These are phyloP conservation scores for Ephestia elutella DNA, from an alignment of 1,140 invertebrate genomes.

Conservation along the genomic window DNA sequence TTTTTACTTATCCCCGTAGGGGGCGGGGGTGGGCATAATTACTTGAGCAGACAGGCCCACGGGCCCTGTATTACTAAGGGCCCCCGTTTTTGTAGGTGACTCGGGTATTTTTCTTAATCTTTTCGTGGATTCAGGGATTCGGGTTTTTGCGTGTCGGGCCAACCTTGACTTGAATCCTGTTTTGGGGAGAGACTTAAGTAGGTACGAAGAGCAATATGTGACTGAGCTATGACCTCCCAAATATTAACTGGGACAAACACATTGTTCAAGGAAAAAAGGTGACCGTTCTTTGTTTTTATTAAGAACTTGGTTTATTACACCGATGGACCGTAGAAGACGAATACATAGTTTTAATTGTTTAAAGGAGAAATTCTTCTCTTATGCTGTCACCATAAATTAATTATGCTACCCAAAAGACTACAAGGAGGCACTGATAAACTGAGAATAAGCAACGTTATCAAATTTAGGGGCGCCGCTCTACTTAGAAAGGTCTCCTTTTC, in stretches of 20 bases:
- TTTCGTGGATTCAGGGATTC: slow-evolving; percentile 3
- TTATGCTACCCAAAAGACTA: not conserved
- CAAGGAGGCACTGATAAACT: not conserved
- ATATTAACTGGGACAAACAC: no score
- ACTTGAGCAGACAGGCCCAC: slow-evolving; percentile 47
- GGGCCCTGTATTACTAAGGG: slow-evolving; percentile 43
- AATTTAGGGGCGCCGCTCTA: not conserved
- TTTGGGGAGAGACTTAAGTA: not conserved
- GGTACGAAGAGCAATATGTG: no score
- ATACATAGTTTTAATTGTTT: not conserved
- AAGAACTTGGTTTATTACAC: no score
- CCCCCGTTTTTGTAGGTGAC: slow-evolving; percentile 43
- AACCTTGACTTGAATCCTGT: not conserved
- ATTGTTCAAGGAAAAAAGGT: no score
- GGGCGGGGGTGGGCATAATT: slow-evolving; percentile 46
- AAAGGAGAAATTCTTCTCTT: not conserved
- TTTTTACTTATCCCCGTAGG: slow-evolving; percentile 59
- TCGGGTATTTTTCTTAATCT: slow-evolving; percentile 21
- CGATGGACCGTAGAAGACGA: no score
- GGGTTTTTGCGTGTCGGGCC: slow-evolving; percentile 4
- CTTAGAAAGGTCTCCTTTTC: not conserved
- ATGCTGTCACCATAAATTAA: not conserved
- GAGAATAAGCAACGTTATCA: not conserved
- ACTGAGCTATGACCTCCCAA: no score
- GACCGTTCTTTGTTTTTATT: no score